phyloP scores from a whole-genome alignment of 92 coral and sea anemone genomes.

The Epizoanthus ramosus region DNA sequence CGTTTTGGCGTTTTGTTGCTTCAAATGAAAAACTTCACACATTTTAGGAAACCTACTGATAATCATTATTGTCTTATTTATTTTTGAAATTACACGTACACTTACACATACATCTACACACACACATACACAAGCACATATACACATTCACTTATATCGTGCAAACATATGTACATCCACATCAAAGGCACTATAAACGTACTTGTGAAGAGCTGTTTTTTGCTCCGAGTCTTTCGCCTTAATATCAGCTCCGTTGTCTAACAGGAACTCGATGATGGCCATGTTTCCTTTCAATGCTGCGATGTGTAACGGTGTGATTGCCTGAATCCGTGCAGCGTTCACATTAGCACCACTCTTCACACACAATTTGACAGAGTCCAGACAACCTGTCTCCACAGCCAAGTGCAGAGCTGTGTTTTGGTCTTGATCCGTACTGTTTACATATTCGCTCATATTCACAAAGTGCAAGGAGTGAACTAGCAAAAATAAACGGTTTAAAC shows the following conservation, averaged over 20 bases:
- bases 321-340: slow-evolving; percentile 54
- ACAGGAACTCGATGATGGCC: slow-evolving; percentile 57
- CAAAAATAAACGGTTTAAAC: neutral
- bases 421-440: slow-evolving; percentile 61
- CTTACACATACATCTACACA: too few species aligned
- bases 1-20: too few species aligned
- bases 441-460: slow-evolving; percentile 35
- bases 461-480: slow-evolving; percentile 19
- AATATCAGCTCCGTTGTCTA: slow-evolving; percentile 61
- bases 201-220: slow-evolving; percentile 80
- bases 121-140: too few species aligned
- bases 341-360: slow-evolving; percentile 64
- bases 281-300: slow-evolving; percentile 81
- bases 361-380: slow-evolving; percentile 56
- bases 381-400: slow-evolving; percentile 61
- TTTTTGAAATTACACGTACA: too few species aligned
- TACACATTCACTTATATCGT: too few species aligned
- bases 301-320: slow-evolving; percentile 73
- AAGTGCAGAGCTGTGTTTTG: slow-evolving; percentile 61
- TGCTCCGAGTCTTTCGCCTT: slow-evolving; percentile 60
- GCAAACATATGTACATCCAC: too few species aligned
- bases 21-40: too few species aligned
- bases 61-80: too few species aligned
- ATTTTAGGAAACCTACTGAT: too few species aligned
- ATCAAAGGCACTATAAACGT: neutral